phyloP scores from a whole-genome alignment of 2,113 vertebrate species.

The Elgaria multicarinata region DNA sequence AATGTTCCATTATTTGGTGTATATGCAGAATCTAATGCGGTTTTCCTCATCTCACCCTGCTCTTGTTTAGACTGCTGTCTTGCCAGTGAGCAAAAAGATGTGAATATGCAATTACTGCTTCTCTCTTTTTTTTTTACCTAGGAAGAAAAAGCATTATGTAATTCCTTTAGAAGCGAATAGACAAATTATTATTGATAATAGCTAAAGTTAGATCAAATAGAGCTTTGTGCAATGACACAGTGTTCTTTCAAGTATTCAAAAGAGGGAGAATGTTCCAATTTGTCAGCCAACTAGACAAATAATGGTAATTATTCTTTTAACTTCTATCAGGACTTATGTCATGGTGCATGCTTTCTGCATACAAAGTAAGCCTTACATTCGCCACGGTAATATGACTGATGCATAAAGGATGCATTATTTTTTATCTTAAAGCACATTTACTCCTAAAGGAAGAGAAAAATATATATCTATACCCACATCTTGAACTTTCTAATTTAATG shows the following conservation, averaged over 20 bases:
- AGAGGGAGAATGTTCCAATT: constrained; percentile 64
- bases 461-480: not conserved
- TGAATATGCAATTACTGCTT: not conserved
- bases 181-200: constrained; percentile 63
- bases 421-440: constrained; percentile 36
- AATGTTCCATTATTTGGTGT: constrained; percentile 6
- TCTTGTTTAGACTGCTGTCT: constrained; percentile 14
- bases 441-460: constrained; percentile 23
- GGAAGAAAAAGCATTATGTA: constrained; percentile 34
- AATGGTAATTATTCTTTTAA: constrained; percentile 73
- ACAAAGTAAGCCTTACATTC: constrained; percentile 50
- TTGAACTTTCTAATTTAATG: constrained; percentile 40
- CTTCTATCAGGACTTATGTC: constrained; percentile 65
- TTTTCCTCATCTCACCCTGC: not conserved
- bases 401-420: constrained; percentile 19
- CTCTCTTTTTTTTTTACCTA: constrained; percentile 2
- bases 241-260: constrained; percentile 69
- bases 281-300: constrained; percentile 61
- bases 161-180: constrained; percentile 52
- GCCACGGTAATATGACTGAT: constrained; percentile 10
- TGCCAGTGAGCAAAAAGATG: not conserved
- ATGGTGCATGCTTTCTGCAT: constrained; percentile 60
- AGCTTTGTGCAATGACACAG: constrained; percentile 50
- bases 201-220: constrained; percentile 65
- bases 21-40: not conserved